Percentiles rank a stretch among this genome's conserved stretches.
These are phyloP conservation scores for Apus apus DNA, from an alignment of 2,113 vertebrate genomes.

Conservation along the genomic window DNA sequence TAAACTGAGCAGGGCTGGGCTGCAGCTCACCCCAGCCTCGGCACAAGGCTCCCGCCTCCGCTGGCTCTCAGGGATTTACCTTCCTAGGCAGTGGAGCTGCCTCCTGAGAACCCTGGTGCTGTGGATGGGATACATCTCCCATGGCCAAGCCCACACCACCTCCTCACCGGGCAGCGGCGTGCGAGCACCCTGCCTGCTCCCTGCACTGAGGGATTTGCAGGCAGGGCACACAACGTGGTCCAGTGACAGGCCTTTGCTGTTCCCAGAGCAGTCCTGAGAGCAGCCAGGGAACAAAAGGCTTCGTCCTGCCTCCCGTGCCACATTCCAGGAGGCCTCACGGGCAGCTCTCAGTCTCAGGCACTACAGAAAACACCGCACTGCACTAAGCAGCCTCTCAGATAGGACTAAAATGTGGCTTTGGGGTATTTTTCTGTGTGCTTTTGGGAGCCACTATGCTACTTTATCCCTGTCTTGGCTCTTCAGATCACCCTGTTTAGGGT, in stretches of 20 bases:
- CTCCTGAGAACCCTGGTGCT: neutral
- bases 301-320: rapidly evolving
- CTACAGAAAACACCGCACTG: rapidly evolving
- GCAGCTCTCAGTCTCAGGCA: neutral
- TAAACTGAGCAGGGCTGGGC: rapidly evolving
- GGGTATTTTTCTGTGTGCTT: neutral
- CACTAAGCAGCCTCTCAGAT: rapidly evolving
- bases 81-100: neutral
- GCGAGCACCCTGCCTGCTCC: neutral
- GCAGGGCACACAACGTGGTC: neutral
- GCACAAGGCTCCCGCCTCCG: neutral
- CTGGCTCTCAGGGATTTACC: neutral
- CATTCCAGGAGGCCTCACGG: neutral
- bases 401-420: neutral
- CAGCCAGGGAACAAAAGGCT: neutral
- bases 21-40: neutral
- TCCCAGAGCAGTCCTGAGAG: neutral
- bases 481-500: neutral
- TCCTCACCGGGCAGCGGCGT: neutral
- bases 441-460: neutral
- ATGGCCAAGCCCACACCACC: neutral
- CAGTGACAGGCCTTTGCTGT: neutral
- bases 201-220: neutral
- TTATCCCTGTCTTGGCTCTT: neutral
- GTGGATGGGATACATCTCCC: neutral